phyloP scores from a whole-genome alignment of 2,888 invertebrate species.

The Xylophagus ater region DNA sequence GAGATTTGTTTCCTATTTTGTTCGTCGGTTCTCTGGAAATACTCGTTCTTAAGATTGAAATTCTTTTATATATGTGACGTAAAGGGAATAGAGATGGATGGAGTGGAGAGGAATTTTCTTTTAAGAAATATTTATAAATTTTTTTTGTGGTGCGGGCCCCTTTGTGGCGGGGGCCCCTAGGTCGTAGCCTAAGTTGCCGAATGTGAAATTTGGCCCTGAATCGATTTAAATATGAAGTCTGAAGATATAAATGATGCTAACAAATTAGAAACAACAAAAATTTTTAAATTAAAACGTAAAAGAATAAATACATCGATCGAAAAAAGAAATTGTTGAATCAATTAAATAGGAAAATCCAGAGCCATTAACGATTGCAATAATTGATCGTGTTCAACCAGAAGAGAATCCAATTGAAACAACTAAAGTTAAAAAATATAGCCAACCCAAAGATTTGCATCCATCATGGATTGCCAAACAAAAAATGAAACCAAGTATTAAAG shows the following conservation, averaged over 20 bases:
- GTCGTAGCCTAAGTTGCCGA: no score
- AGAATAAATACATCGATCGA: not conserved
- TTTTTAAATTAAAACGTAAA: not conserved
- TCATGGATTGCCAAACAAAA: constrained; percentile 35
- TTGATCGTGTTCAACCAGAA: constrained; percentile 15
- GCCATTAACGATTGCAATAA: constrained; percentile 21
- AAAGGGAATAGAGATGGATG: no score
- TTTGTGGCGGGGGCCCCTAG: no score
- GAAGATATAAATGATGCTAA: not conserved
- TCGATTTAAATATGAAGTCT: no score
- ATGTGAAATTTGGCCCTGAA: no score
- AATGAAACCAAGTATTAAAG: constrained; percentile 25
- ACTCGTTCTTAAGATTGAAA: no score
- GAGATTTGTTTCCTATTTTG: no score
- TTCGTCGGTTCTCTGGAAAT: no score
- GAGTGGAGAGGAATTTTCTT: no score
- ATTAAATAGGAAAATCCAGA: not conserved
- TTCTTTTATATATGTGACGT: no score
- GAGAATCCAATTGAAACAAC: constrained; percentile 8
- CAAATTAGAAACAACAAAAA: not conserved
- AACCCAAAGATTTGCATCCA: constrained; percentile 25
- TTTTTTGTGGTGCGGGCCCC: no score
- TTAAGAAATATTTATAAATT: no score
- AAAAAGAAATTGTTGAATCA: constrained; percentile 1
- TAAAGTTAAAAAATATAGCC: constrained; percentile 5